Conservation (phyloP, 2,797 vertebrate genomes). For the Synaphobranchus kaupii region DNA sequence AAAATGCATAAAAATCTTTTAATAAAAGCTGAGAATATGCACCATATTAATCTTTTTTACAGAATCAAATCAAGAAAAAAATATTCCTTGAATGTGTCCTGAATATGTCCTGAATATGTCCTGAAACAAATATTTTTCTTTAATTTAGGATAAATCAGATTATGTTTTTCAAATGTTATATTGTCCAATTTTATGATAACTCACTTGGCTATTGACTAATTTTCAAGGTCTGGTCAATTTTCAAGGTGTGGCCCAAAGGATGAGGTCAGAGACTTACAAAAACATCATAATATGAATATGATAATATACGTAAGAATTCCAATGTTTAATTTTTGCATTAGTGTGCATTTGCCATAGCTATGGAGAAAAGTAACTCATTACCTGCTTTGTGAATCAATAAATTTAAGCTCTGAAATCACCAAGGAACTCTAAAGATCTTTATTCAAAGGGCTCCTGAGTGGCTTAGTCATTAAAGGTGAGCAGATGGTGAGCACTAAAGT, state of each 20-base stretch:
- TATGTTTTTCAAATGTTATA: not conserved
- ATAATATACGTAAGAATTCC: too few species aligned
- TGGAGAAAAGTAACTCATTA: not conserved
- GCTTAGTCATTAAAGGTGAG: not conserved
- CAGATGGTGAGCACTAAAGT: not conserved
- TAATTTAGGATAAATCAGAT: not conserved
- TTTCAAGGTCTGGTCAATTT: not conserved
- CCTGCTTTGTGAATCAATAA: not conserved
- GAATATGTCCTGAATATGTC: too few species aligned
- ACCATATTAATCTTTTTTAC: too few species aligned
- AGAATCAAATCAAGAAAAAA: too few species aligned
- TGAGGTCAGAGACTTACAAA: not conserved
- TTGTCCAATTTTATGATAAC: not conserved
- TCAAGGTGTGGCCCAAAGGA: not conserved
- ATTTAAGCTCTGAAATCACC: not conserved
- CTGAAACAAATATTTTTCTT: too few species aligned
- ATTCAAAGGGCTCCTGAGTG: too few species aligned
- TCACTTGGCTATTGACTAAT: too few species aligned
- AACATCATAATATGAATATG: too few species aligned
- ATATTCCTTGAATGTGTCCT: too few species aligned
- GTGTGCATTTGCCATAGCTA: not conserved
- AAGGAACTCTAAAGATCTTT: not conserved
- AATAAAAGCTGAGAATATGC: too few species aligned
- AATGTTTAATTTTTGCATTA: not conserved
- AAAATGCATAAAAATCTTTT: too few species aligned